A percentile compares a stretch with the other conserved stretches of the same genome.
These are phyloP conservation scores for Podarcis raffonei DNA, from an alignment of 2,113 vertebrate genomes.

Conservation along the genomic window DNA sequence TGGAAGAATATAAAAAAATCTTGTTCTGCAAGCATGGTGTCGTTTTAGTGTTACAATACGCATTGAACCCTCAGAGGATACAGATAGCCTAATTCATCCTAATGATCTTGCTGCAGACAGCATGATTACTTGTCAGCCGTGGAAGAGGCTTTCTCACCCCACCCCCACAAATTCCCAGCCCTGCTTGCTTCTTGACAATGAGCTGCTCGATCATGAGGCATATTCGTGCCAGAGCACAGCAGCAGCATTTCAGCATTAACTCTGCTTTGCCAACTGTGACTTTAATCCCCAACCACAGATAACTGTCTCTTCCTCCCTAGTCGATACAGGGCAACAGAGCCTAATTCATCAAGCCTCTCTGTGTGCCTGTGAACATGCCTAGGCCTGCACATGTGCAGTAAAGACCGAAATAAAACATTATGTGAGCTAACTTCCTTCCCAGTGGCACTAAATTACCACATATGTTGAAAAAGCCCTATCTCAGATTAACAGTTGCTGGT, in stretches of 20 bases:
- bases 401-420: neutral
- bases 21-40: neutral
- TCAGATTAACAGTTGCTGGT: neutral
- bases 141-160: neutral
- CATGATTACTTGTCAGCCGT: conserved; percentile 30
- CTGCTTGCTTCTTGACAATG: conserved; percentile 13
- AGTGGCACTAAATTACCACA: neutral
- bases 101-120: conserved; percentile 15
- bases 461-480: neutral
- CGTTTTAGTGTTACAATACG: neutral
- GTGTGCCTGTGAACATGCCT: no score
- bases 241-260: neutral
- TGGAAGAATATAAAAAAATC: neutral
- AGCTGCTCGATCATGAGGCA: neutral
- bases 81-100: neutral
- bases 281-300: conserved; percentile 10
- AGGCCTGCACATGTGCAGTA: no score
- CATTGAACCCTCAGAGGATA: neutral
- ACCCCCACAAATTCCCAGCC: neutral
- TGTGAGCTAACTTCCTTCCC: neutral
- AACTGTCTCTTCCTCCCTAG: neutral
- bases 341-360: no score
- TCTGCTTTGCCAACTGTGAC: neutral
- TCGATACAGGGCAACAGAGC: neutral
- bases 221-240: neutral